Conservation (phyloP, 2,797 vertebrate species). For the Chromis chromis region DNA sequence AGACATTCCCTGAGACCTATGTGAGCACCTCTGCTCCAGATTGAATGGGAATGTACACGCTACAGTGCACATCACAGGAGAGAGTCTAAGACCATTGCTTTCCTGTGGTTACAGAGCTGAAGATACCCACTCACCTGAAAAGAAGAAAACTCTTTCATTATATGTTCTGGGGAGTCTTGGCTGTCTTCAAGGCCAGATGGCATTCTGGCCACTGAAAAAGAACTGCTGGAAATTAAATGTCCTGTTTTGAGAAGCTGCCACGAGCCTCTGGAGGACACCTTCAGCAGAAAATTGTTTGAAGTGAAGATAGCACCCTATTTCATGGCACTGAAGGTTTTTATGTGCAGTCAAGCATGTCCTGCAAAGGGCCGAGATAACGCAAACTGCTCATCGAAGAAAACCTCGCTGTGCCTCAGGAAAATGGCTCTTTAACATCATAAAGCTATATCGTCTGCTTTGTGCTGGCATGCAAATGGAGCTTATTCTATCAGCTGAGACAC, state of each 20-base stretch:
- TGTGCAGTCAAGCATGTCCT: slow-evolving; percentile 3
- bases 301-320: not conserved
- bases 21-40: slow-evolving; percentile 5
- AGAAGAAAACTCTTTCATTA: not conserved
- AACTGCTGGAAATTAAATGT: not conserved
- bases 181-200: not conserved
- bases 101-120: not conserved
- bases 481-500: slow-evolving; percentile 6
- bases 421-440: not conserved
- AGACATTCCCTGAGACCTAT: slow-evolving; percentile 6
- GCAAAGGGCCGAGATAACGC: not conserved
- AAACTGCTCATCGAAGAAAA: slow-evolving; percentile 24
- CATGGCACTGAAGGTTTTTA: not conserved
- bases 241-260: not conserved
- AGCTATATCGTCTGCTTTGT: not conserved
- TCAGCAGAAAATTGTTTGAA: not conserved
- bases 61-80: not conserved
- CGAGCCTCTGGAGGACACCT: not conserved
- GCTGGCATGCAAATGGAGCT: not conserved
- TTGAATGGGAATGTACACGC: not conserved
- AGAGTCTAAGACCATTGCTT: not conserved
- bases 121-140: slow-evolving; percentile 18
- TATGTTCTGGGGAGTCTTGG: not conserved
- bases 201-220: not conserved
- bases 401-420: not conserved